Conservation (phyloP, 2,113 vertebrate species). For the Ophthalmolycus amberensis region DNA sequence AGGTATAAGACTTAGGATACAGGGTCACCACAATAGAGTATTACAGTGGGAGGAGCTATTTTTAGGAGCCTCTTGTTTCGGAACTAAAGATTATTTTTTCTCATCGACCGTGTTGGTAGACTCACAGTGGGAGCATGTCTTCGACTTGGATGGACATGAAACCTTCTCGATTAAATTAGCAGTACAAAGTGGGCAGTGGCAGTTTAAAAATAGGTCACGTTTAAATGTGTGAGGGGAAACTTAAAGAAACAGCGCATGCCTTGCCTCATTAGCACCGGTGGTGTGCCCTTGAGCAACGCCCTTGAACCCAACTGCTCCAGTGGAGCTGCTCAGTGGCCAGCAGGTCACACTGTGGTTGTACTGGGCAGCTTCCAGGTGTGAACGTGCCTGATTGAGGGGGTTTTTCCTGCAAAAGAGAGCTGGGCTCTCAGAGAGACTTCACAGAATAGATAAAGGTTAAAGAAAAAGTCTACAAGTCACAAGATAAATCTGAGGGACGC, state of each 20-base stretch:
- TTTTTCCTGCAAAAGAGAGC: background rate
- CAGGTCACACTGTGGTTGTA: background rate
- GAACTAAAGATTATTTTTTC: background rate
- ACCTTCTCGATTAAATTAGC: background rate
- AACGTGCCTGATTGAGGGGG: background rate
- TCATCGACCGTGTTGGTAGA: too few relatives aligned
- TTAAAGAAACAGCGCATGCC: background rate
- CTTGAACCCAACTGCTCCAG: background rate
- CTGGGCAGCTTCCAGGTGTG: constrained; percentile 1
- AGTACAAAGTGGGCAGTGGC: background rate
- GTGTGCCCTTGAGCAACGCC: background rate
- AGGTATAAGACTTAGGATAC: background rate
- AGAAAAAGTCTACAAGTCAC: background rate
- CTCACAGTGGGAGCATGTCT: background rate
- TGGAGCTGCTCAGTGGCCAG: constrained; percentile 5
- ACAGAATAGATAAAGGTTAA: background rate
- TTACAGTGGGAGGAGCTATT: background rate
- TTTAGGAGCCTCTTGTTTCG: background rate
- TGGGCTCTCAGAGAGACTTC: background rate
- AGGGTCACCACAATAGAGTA: background rate
- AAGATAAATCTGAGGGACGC: background rate
- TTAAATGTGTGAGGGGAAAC: background rate
- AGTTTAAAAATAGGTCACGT: background rate
- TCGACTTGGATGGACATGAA: background rate
- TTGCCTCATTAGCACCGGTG: constrained; percentile 5